Conservation (phyloP, 2,113 vertebrate genomes). For the Bettongia penicillata region DNA sequence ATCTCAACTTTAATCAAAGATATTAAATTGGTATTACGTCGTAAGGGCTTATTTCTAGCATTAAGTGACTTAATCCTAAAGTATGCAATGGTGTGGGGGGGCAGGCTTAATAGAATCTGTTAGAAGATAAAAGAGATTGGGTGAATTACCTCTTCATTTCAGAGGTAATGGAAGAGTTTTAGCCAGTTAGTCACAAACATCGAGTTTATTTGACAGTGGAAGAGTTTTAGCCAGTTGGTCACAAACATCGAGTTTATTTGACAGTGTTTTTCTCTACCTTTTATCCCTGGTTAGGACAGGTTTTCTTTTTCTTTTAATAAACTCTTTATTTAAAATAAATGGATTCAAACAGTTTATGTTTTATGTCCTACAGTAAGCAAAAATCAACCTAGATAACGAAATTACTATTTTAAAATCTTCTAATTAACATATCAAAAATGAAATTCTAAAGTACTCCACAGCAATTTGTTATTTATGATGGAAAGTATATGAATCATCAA, state of each 20-base stretch:
- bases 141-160: constrained; percentile 41
- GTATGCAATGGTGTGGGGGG: background rate
- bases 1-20: background rate
- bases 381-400: background rate
- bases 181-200: background rate
- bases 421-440: background rate
- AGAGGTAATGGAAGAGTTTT: background rate
- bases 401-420: background rate
- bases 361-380: background rate
- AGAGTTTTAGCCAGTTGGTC: background rate
- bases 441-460: background rate
- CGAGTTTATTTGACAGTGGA: background rate
- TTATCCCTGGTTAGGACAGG: background rate
- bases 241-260: background rate
- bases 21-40: background rate
- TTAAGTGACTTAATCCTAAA: background rate
- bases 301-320: background rate
- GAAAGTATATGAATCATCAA: background rate
- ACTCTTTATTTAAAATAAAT: background rate
- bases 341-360: background rate
- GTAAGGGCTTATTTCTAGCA: background rate
- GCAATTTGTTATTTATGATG: background rate
- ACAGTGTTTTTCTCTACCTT: background rate
- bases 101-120: background rate
- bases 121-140: constrained; percentile 7